Evolutionary conservation across 35 echinoderm and acorn worm species (phyloP), one percentile per base, ranked within the genome.

Genomic region (Acanthaster planci): DNA sequence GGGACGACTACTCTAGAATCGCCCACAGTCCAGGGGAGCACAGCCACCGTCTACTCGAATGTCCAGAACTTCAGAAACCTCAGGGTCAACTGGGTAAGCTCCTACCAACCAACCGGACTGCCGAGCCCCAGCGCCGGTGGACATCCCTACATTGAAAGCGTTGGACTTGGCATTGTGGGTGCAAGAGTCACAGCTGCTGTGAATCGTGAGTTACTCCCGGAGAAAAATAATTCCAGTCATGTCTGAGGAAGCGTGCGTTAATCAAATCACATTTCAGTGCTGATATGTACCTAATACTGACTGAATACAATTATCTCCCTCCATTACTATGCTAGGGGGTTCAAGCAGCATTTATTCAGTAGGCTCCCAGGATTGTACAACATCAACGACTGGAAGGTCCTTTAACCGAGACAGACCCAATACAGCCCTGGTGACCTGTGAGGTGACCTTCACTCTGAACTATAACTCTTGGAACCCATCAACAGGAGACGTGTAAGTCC

Each of bases 1-100:
- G 51, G 79, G 18, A 82, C 79, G 27, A 82, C 79, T 14, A 82
- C 79, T 30, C 15, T 82, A 30, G 79, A 82, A 82, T 82, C 79
- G 8, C 79, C 79, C 21, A 82, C 1, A 7, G 14, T 35, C 21
- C 79, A 82, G 50, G 79, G 37, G 14, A 79, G 37, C 39, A 79
- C 37, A 23, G 77, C 8, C 37, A 79, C 77, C 2, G 42, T 51
- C 2, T 79, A 79, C 14, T n/a, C 77, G 0, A 79, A 79, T 23
- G 3, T 79, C 10, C 37, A 23, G 39, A 38, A 79, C 38, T 39
- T 39, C 15, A 5, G 7, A 19, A 38, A 79, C 29, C 17, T 79
- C 17, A 21, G 38, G 9, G 27, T 79, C 3, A 38, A 23, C 12
- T 51, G 15, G 77, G 39, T 9, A 19, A 79, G 37, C 17, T 39